A percentile compares a stretch with the other conserved stretches of the same genome.
These are phyloP conservation scores for Punctoribates punctum DNA, from an alignment of 2,888 invertebrate species.

Conservation along the genomic window DNA sequence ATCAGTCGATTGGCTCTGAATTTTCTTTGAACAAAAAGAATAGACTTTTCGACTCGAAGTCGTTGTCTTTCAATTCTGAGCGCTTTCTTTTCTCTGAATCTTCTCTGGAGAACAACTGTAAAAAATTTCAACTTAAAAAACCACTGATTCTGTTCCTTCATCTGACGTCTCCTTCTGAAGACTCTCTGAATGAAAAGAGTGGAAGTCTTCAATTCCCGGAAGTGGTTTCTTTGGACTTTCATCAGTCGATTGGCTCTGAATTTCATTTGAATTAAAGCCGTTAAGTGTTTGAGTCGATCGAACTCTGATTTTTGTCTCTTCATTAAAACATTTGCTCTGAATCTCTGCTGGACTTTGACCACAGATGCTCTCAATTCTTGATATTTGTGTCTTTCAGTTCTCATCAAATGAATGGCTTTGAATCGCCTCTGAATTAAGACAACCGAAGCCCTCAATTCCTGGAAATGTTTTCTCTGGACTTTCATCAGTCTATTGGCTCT, in stretches of 20 bases:
- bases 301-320: background rate
- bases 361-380: background rate
- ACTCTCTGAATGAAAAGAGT: background rate
- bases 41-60: too few relatives aligned
- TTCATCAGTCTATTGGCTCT: background rate
- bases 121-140: constrained; percentile 7
- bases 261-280: constrained; percentile 49
- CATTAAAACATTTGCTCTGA: constrained; percentile 45
- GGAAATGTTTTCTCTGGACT: background rate
- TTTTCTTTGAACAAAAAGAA: constrained; percentile 3
- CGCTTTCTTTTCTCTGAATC: too few relatives aligned
- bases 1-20: constrained; percentile 46
- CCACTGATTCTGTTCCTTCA: background rate
- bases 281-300: background rate
- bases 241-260: constrained; percentile 36
- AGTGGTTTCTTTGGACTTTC: background rate
- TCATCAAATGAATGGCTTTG: background rate
- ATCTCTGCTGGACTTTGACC: background rate
- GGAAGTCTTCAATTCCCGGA: background rate
- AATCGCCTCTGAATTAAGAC: constrained; percentile 21
- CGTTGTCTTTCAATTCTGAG: too few relatives aligned
- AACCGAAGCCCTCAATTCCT: background rate
- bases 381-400: background rate
- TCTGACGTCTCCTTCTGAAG: constrained; percentile 45
- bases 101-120: background rate